These are phyloP conservation scores for Procambarus clarkii DNA, from an alignment of 1,140 invertebrate genomes.

Conservation along the genomic window DNA sequence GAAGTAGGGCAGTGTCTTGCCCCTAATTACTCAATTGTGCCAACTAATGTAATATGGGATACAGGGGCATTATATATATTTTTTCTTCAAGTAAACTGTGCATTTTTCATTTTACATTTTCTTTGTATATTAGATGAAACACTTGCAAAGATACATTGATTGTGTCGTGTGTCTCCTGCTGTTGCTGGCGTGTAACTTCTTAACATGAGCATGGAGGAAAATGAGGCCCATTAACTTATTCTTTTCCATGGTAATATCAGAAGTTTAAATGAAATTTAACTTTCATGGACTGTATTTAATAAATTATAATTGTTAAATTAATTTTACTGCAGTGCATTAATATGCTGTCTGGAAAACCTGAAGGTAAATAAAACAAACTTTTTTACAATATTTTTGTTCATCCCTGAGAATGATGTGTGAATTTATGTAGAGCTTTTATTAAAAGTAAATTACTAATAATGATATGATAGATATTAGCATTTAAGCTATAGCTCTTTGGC, in stretches of 20 bases:
- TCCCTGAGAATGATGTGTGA: neutral
- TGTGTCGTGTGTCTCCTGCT: neutral
- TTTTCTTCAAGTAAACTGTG: neutral
- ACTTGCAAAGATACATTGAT: neutral
- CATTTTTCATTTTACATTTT: neutral
- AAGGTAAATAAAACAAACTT: neutral
- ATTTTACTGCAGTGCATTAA: neutral
- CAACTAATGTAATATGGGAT: slow-evolving; percentile 11
- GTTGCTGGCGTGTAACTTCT: neutral
- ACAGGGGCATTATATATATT: neutral
- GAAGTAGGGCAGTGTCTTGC: neutral
- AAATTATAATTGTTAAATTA: neutral
- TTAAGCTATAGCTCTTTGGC: too few relatives aligned
- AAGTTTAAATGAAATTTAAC: neutral
- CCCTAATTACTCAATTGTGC: slow-evolving; percentile 12
- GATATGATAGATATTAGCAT: too few relatives aligned
- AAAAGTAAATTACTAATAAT: neutral
- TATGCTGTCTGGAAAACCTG: slow-evolving; percentile 2
- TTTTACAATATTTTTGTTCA: neutral
- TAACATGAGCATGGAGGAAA: neutral
- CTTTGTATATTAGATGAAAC: neutral
- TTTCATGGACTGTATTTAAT: neutral
- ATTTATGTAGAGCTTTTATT: neutral
- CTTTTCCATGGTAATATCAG: too few relatives aligned
- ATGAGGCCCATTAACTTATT: too few relatives aligned